These are phyloP conservation scores for Nyctalus aviator DNA, from an alignment of 2,797 vertebrate genomes.

Conservation along the genomic window DNA sequence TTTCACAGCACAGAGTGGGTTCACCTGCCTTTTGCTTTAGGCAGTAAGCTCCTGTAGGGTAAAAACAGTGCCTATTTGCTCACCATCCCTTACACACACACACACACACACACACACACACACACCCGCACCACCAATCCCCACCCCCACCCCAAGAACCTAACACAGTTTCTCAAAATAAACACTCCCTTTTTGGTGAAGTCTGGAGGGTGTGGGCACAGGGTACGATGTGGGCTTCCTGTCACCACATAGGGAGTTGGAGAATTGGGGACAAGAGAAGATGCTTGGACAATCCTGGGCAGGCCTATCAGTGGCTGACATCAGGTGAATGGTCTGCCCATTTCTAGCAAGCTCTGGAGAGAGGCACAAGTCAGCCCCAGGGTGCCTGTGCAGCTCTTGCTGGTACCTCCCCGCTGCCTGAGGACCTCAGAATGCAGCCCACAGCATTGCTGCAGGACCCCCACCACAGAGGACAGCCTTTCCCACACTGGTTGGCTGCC, in stretches of 20 bases:
- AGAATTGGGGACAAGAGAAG: not conserved
- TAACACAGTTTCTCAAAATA: slow-evolving; percentile 26
- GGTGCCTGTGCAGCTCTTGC: not conserved
- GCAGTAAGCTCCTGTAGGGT: not conserved
- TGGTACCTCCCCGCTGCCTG: too few species aligned
- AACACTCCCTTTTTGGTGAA: not conserved
- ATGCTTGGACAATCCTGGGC: not conserved
- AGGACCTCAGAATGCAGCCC: not conserved
- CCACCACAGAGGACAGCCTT: not conserved
- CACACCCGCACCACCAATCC: too few species aligned
- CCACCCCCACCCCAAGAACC: not conserved
- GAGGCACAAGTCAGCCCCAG: not conserved
- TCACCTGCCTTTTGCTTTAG: not conserved
- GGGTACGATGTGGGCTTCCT: not conserved
- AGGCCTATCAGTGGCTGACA: not conserved
- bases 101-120: too few species aligned
- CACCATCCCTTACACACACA: too few species aligned
- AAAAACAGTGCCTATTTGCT: not conserved
- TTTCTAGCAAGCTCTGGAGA: not conserved
- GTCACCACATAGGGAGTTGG: not conserved
- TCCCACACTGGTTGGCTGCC: not conserved
- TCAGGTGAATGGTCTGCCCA: not conserved
- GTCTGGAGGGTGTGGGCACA: not conserved
- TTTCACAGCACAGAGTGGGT: not conserved
- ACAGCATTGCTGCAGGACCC: too few species aligned